Conservation (phyloP, 2,113 vertebrate genomes). For the Ictalurus punctatus region DNA sequence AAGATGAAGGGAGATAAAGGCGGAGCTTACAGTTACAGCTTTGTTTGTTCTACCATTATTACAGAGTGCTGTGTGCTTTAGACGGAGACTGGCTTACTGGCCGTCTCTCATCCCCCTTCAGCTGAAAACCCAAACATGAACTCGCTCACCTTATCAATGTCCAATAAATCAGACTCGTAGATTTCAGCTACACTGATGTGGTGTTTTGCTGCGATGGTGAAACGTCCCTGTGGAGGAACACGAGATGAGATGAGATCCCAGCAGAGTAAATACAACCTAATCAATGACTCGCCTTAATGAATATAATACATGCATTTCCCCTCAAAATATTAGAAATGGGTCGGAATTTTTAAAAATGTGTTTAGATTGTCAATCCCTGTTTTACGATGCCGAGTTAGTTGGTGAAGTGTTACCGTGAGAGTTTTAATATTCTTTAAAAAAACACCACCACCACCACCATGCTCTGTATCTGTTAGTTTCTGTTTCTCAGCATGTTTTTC, state of each 20-base stretch:
- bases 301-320: background rate
- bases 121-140: background rate
- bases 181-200: conserved; percentile 80
- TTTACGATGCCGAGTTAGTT: background rate
- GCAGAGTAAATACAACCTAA: background rate
- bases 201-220: conserved; percentile 81
- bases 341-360: background rate
- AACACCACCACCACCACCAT: too few species aligned
- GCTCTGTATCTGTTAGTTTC: too few species aligned
- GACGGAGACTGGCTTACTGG: background rate
- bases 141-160: conserved; percentile 76
- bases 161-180: conserved; percentile 78
- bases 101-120: background rate
- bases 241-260: background rate
- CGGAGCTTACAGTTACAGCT: background rate
- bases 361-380: background rate
- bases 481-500: background rate
- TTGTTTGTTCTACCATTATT: background rate
- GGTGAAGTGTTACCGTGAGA: background rate
- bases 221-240: conserved; percentile 71
- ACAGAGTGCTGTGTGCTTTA: background rate
- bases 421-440: background rate
- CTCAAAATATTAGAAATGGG: background rate
- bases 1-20: background rate
- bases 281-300: background rate